Conservation (phyloP, 2,113 vertebrate genomes). For the Gulo gulo region DNA sequence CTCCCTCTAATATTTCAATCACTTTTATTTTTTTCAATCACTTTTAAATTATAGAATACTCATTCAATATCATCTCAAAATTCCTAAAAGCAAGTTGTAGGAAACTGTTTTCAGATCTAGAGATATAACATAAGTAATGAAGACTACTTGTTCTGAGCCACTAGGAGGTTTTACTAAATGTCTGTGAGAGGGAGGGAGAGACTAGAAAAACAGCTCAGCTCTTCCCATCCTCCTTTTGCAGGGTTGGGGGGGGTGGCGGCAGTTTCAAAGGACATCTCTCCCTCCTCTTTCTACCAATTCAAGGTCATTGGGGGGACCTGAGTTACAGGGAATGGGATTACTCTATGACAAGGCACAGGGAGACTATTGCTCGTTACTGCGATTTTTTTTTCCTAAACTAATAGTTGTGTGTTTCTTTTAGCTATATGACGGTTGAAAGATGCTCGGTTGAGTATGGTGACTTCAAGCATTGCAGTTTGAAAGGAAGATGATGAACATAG, state of each 20-base stretch:
- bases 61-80: not conserved
- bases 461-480: not conserved
- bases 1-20: not conserved
- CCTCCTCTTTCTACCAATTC: not conserved
- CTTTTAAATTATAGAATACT: not conserved
- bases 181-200: not conserved
- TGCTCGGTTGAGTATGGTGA: not conserved
- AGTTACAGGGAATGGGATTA: not conserved
- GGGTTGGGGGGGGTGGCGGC: rapidly evolving
- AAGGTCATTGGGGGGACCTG: not conserved
- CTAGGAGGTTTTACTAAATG: not conserved
- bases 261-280: not conserved
- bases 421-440: not conserved
- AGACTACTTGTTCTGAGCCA: not conserved
- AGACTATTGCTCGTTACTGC: not conserved
- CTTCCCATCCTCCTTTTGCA: not conserved
- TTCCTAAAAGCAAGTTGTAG: not conserved
- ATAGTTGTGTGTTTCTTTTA: not conserved
- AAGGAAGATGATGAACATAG: not conserved
- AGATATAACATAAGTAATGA: not conserved
- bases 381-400: not conserved
- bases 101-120: not conserved
- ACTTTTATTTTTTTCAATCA: not conserved
- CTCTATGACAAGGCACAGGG: too few species aligned
- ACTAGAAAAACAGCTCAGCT: not conserved